Conservation (phyloP, 2,888 invertebrate genomes). For the Sabatieria punctata region DNA sequence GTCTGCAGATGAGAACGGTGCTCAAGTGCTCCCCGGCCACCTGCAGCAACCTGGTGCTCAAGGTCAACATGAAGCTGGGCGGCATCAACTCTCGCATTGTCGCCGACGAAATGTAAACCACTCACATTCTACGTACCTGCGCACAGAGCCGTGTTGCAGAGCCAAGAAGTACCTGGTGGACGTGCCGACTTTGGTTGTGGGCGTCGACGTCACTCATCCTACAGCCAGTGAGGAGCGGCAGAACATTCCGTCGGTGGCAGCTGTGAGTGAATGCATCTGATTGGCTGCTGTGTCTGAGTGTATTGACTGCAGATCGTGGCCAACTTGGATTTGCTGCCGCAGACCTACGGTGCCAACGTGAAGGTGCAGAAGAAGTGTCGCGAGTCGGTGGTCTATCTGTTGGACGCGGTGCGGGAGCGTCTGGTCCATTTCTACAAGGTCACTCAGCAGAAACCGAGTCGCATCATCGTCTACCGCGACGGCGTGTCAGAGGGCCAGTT, state of each 20-base stretch:
- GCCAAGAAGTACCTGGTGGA: conserved; percentile 26
- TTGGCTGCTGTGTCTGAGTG: too few relatives aligned
- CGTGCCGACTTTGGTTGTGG: conserved; percentile 50
- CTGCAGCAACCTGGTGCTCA: conserved; percentile 39
- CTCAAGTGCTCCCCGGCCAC: conserved; percentile 37
- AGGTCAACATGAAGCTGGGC: conserved; percentile 55
- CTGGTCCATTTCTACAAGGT: conserved; percentile 19
- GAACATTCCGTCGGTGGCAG: conserved; percentile 43
- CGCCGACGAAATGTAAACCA: conserved; percentile 16
- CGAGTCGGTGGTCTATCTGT: conserved; percentile 23
- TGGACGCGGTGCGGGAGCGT: conserved; percentile 22
- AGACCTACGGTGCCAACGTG: conserved; percentile 44
- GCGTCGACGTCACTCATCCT: conserved; percentile 84
- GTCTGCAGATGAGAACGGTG: conserved; percentile 30
- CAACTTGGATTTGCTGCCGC: conserved; percentile 28
- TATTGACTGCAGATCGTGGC: conserved; percentile 29
- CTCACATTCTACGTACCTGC: too few relatives aligned
- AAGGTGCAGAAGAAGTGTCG: conserved; percentile 49
- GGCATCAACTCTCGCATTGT: conserved; percentile 51
- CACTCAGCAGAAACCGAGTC: conserved; percentile 17
- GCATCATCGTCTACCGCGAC: conserved; percentile 28
- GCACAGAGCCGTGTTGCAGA: too few relatives aligned
- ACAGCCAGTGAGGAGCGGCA: conserved; percentile 49
- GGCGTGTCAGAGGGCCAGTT: conserved; percentile 29
- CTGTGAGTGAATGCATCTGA: too few relatives aligned